Base-by-base conservation (phyloP, 2,888 invertebrate species). In the Eudasyphora cyanicolor region DNA sequence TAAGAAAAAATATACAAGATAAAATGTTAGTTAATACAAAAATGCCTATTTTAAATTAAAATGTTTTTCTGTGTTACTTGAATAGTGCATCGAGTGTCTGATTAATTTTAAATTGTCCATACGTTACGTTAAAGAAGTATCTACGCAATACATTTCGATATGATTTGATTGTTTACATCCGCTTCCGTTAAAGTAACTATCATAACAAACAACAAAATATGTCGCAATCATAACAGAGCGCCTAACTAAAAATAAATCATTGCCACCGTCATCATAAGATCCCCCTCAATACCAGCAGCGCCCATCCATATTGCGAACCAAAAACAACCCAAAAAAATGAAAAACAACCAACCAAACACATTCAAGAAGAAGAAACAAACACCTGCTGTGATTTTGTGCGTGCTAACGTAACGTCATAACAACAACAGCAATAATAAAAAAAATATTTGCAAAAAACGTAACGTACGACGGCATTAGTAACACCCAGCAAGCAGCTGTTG, bases 371-470 rank as follows among this genome's bases (percentile, higher is more conserved):
- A n/a, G n/a, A n/a, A 70, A 51, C 19, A 67, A 80, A 78, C 80
- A 83, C 82, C 82, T 82, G 82, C 82, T 82, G 73, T 79, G 79
- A 79, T 76, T 57, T 27, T 76, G 73, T 79, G 82, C 79, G 79
- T 79, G 76, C 51, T 67, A 82, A 60, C 67, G 45, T 54, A 76
- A 69, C 49, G 73, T 38, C 14, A 79, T 35, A 69, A 62, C 32
- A 62, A 64, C 21, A 67, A 42, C 67, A 42, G 42, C 64, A 64
- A 70, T n/a, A 67, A 67, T 27, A 51, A 67, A 42, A 49, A 71
- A 69, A 51, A 24, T 75, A 38, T 64, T 71, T 73, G 67, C 74
- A 77, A 79, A 75, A 77, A 62, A 62, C 57, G 60, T 70, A 77
- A 64, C 45, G 60, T 49, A 64, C 24, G 19, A 60, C 73, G 71